Conservation (phyloP, 2,888 invertebrate species). For the Oxytorus armatus region DNA sequence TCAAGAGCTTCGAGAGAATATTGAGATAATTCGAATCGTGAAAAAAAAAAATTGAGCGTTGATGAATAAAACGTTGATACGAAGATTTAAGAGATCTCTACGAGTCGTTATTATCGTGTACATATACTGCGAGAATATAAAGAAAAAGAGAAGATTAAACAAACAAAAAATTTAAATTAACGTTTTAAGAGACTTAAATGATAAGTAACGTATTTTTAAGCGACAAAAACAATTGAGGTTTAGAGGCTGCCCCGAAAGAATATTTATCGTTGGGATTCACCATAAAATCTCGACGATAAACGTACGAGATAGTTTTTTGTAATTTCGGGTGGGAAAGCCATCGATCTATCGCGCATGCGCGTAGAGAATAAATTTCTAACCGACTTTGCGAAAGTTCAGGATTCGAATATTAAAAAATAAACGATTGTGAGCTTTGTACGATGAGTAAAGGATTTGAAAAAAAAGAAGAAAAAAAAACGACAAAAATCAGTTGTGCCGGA, state of each 20-base stretch:
- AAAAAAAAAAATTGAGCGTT: conserved; percentile 9
- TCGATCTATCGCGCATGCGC: not conserved
- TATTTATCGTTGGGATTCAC: not conserved
- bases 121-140: conserved; percentile 36
- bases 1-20: conserved; percentile 39
- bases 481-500: conserved; percentile 32
- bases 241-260: no score
- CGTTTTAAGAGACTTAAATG: conserved; percentile 39
- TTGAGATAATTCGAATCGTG: conserved; percentile 16
- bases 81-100: conserved; percentile 58
- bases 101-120: conserved; percentile 49
- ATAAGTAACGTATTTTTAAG: conserved; percentile 23
- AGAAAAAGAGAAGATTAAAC: conserved; percentile 21
- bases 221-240: no score
- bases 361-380: not conserved
- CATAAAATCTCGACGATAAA: not conserved
- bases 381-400: not conserved
- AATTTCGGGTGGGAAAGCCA: not conserved
- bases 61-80: conserved; percentile 37
- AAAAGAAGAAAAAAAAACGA: not conserved
- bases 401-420: not conserved
- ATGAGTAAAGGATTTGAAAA: conserved; percentile 5
- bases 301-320: not conserved
- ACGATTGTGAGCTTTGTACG: no score
- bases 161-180: conserved; percentile 26